These are phyloP conservation scores for Smittia aterrima DNA, from an alignment of 2,888 invertebrate species.

Conservation along the genomic window DNA sequence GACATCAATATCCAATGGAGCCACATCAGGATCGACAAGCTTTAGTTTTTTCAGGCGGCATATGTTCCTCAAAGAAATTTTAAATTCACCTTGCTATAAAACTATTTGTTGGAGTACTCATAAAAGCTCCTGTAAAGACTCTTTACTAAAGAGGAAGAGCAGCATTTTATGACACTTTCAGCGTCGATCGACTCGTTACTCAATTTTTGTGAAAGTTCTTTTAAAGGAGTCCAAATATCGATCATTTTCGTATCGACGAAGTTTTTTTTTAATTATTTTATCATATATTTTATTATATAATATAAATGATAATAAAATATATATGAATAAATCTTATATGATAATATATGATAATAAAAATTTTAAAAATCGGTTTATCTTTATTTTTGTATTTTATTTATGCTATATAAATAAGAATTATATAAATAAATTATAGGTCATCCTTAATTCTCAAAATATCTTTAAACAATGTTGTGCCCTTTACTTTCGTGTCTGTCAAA, in stretches of 20 bases:
- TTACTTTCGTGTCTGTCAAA: slow-evolving; percentile 88
- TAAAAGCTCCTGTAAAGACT: slow-evolving; percentile 70
- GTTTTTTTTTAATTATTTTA: slow-evolving; percentile 90
- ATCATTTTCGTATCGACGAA: slow-evolving; percentile 89
- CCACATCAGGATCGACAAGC: slow-evolving; percentile 77
- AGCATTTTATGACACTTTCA: slow-evolving; percentile 84
- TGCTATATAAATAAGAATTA: too few species aligned
- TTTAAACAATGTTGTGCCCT: slow-evolving; percentile 85
- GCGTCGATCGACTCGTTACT: slow-evolving; percentile 91
- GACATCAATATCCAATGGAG: slow-evolving; percentile 85
- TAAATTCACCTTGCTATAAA: slow-evolving; percentile 67
- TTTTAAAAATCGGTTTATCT: too few species aligned
- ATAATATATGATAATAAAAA: too few species aligned
- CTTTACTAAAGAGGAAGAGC: too few species aligned
- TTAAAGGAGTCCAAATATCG: slow-evolving; percentile 96
- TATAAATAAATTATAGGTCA: slow-evolving; percentile 83
- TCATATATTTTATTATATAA: too few species aligned
- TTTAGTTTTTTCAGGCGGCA: slow-evolving; percentile 48
- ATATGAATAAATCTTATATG: too few species aligned
- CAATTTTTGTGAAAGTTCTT: slow-evolving; percentile 85
- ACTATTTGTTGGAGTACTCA: slow-evolving; percentile 93
- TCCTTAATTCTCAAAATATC: slow-evolving; percentile 86
- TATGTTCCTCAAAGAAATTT: slow-evolving; percentile 48
- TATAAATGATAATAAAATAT: too few species aligned
- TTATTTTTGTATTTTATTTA: slow-evolving; percentile 88